Evolutionary conservation across 1,140 invertebrate species (phyloP), one percentile per base, ranked within the genome.

Genomic region (Cyclargus thomasi): DNA sequence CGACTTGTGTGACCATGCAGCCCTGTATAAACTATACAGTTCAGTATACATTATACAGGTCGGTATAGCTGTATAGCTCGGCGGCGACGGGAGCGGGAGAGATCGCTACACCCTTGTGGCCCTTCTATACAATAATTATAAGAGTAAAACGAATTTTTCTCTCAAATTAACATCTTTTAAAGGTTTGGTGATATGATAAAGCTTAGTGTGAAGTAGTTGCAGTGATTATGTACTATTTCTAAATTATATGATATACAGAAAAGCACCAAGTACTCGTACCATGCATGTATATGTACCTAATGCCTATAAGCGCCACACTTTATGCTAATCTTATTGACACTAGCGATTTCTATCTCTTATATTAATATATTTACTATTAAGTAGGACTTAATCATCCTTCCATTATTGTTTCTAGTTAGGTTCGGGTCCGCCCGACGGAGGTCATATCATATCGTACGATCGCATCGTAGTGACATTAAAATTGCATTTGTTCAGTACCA

Each of bases 401-500:
- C 81, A 87, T 81, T 73, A 72, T 79, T 79, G 72, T 81, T 75
- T 82, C 72, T 80, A 76, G 74, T 79, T 70, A 75, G 67, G 64
- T 65, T 62, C 36, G 65, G 67, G 55, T 67, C 67, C 64, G 57
- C 70, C 70, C 68, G 68, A 72, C 70, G 67, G 63, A 67, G 68
- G 53, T 71, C 69, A 73, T 76, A 76, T 76, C 71, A 70, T 63
- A 62, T 53, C 70, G 70, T 64, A 68, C 67, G 20, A 63, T 53
- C 72, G 69, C 74, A 77, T 77, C 63, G 76, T 86, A 85, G 84
- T 76, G 72, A 78, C 82, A 85, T 85, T 74, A 86, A 84, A 74
- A 71, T 78, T 83, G 84, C 83, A 85, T 85, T 85, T 84, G 80
- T 87, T 85, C 79, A 81, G 67, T 82, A 85, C 80, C 81, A 85